phyloP scores from a whole-genome alignment of 2,888 invertebrate genomes.

The Protophormia terraenovae region DNA sequence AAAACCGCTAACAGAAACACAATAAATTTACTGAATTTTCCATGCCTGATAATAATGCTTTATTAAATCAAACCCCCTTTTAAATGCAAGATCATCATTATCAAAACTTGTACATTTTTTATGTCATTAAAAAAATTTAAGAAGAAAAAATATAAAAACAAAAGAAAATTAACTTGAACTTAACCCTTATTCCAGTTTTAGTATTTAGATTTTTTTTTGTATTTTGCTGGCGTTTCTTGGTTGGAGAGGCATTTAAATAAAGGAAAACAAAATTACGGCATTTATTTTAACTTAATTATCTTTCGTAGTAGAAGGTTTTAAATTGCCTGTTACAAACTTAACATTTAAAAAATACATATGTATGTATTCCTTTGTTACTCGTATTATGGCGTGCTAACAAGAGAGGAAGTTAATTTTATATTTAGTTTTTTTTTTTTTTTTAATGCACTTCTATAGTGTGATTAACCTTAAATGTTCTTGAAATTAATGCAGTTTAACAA shows the following conservation, averaged over 20 bases:
- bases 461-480: conserved; percentile 3
- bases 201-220: neutral
- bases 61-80: neutral
- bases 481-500: neutral
- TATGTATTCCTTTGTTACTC: neutral
- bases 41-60: too few relatives aligned
- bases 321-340: neutral
- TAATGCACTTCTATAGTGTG: neutral
- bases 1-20: too few relatives aligned
- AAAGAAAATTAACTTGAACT: neutral
- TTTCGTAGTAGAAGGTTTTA: neutral
- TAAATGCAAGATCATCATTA: neutral
- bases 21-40: too few relatives aligned
- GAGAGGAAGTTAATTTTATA: neutral
- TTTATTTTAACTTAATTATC: neutral
- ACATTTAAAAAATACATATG: neutral
- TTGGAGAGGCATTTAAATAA: neutral
- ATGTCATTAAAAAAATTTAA: neutral
- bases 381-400: neutral
- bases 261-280: neutral
- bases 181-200: neutral
- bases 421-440: neutral
- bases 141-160: neutral
- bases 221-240: neutral
- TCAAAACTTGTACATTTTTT: neutral